phyloP scores from a whole-genome alignment of 1,140 invertebrate genomes.

The Charaxes varanes region DNA sequence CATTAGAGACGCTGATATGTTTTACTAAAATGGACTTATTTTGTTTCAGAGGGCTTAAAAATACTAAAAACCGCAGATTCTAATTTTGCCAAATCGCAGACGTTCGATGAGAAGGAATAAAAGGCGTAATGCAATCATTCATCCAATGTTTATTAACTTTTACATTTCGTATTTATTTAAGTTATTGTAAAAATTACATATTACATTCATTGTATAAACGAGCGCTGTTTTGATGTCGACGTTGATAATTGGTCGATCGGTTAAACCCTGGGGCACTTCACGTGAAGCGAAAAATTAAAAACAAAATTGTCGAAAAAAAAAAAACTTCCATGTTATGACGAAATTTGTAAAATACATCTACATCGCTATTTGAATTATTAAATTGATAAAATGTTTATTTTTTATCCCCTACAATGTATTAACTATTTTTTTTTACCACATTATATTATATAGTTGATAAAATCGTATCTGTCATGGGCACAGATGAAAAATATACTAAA shows the following conservation, averaged over 20 bases:
- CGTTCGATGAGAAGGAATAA: conserved; percentile 40
- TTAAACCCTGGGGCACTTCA: conserved; percentile 31
- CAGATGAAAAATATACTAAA: too few species aligned
- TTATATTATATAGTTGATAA: too few species aligned
- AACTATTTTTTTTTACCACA: too few species aligned
- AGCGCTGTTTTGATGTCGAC: conserved; percentile 34
- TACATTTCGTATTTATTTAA: conserved; percentile 60
- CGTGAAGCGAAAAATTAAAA: too few species aligned
- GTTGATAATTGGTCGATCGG: conserved; percentile 12
- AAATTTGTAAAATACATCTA: too few species aligned
- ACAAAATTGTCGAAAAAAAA: too few species aligned
- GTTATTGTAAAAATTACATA: conserved; percentile 65
- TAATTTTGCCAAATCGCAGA: conserved; percentile 41
- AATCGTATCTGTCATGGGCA: too few species aligned
- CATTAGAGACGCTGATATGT: too few species aligned
- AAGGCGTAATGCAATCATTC: conserved; percentile 38
- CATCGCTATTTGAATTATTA: too few species aligned
- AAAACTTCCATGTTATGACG: too few species aligned
- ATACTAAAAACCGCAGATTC: conserved; percentile 44
- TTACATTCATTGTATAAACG: conserved; percentile 61
- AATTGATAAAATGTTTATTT: too few species aligned
- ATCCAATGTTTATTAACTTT: conserved; percentile 62
- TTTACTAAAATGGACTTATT: conserved; percentile 6
- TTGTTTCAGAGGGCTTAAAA: conserved; percentile 57
- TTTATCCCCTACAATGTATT: too few species aligned